Evolutionary conservation across 2,797 vertebrate species (phyloP).

Genomic region (Zenarchopterus dispar): DNA sequence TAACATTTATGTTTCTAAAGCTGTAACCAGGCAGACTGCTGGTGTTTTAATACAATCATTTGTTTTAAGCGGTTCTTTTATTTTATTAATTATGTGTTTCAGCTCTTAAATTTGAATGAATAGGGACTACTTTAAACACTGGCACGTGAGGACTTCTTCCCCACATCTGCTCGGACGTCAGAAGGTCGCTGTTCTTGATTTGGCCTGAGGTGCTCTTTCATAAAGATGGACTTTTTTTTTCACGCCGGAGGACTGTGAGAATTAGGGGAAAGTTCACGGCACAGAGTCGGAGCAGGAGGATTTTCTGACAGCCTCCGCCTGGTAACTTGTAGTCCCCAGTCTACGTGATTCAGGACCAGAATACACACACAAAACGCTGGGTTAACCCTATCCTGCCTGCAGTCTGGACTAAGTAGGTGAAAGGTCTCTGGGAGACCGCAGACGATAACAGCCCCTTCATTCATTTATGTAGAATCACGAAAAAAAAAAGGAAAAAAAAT

Average conservation of each 20-base stretch:
- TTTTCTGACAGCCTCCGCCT: slow-evolving; percentile 31
- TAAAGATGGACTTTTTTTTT: slow-evolving; percentile 22
- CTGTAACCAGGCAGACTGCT: too few relatives aligned
- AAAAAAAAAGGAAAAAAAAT: too few relatives aligned
- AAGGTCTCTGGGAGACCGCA: slow-evolving; percentile 72
- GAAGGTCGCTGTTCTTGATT: slow-evolving; percentile 9
- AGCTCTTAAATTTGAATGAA: too few relatives aligned
- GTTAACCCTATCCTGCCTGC: slow-evolving; percentile 72
- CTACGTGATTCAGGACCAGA: slow-evolving; percentile 29
- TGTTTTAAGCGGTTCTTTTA: too few relatives aligned
- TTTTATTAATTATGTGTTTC: too few relatives aligned
- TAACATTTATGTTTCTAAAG: too few relatives aligned
- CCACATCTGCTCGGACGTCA: slow-evolving; percentile 32
- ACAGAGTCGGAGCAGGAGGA: slow-evolving; percentile 44
- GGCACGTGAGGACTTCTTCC: neutral
- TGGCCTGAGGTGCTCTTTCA: slow-evolving; percentile 46
- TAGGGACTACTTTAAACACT: too few relatives aligned
- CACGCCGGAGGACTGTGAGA: slow-evolving; percentile 76
- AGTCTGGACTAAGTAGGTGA: slow-evolving; percentile 73
- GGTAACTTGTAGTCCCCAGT: slow-evolving; percentile 18
- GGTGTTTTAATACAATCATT: too few relatives aligned
- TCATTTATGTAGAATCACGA: slow-evolving; percentile 39
- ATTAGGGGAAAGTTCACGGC: slow-evolving; percentile 84
- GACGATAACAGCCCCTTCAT: slow-evolving; percentile 37
- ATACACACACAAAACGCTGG: slow-evolving; percentile 37